Conservation (phyloP, 2,888 invertebrate species). For the Rhimphoctona megacephalus region DNA sequence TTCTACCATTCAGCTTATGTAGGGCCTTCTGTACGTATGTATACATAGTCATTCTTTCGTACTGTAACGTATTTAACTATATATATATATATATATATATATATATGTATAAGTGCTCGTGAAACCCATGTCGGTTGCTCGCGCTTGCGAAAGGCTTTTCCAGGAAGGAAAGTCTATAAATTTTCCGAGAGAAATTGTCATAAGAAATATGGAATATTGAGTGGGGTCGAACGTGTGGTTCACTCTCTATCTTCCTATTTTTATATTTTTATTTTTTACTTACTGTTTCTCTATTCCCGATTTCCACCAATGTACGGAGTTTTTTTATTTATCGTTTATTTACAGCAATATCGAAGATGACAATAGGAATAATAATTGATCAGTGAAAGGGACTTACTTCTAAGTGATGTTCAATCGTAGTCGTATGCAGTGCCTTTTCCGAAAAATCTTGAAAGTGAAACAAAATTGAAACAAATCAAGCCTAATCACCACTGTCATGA, state of each 20-base stretch:
- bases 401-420: neutral
- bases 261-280: neutral
- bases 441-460: neutral
- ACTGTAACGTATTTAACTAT: slow-evolving; percentile 37
- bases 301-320: neutral
- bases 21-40: slow-evolving; percentile 21
- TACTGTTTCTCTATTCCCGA: neutral
- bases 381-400: neutral
- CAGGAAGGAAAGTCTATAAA: slow-evolving; percentile 78
- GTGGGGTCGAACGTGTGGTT: slow-evolving; percentile 68
- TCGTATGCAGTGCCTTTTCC: neutral
- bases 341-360: neutral
- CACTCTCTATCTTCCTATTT: slow-evolving; percentile 54
- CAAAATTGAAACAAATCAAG: neutral
- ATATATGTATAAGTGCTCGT: slow-evolving; percentile 9
- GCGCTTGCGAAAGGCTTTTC: slow-evolving; percentile 32
- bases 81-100: slow-evolving; percentile 17
- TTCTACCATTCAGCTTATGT: slow-evolving; percentile 44
- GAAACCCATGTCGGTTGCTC: slow-evolving; percentile 10
- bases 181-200: slow-evolving; percentile 79
- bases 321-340: neutral
- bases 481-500: neutral
- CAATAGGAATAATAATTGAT: neutral
- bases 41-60: slow-evolving; percentile 27
- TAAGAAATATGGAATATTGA: slow-evolving; percentile 80